Percentiles rank a stretch among this genome's conserved stretches.
Evolutionary conservation across 2,888 invertebrate species (phyloP).

Genomic region (Aphrophora alni): DNA sequence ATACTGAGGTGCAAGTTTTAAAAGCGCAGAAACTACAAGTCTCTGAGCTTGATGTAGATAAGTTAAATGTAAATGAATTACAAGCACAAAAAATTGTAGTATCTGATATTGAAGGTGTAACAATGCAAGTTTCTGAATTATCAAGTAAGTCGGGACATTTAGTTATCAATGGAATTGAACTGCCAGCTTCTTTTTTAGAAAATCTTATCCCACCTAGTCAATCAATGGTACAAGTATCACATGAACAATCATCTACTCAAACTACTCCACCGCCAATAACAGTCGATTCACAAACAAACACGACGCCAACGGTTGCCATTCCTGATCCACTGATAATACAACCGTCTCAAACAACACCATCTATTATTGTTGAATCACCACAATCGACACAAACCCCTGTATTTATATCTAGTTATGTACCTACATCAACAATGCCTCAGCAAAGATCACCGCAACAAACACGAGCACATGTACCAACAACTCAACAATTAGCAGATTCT

Average conservation of each 20-base stretch:
- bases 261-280: conserved; percentile 41
- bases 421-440: conserved; percentile 15
- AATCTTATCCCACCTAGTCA: conserved; percentile 58
- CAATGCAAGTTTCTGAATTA: conserved; percentile 74
- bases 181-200: conserved; percentile 72
- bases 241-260: conserved; percentile 41
- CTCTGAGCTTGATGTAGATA: conserved; percentile 78
- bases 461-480: conserved; percentile 7
- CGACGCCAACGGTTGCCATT: conserved; percentile 15
- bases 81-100: conserved; percentile 81
- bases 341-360: conserved; percentile 34
- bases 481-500: neutral
- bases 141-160: conserved; percentile 73
- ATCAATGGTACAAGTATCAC: conserved; percentile 59
- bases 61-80: conserved; percentile 77
- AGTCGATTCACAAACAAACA: conserved; percentile 32
- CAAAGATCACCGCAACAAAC: conserved; percentile 21
- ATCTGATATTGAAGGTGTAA: conserved; percentile 79
- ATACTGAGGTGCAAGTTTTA: conserved; percentile 56
- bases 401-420: neutral
- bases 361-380: conserved; percentile 43
- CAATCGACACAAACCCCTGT: conserved; percentile 16
- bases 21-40: conserved; percentile 63
- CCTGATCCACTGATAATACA: conserved; percentile 14
- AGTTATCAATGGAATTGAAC: conserved; percentile 70